A percentile compares a stretch with the other conserved stretches of the same genome.
These are phyloP conservation scores for Phymorhynchus buccinoides DNA, from an alignment of 1,140 invertebrate species.

Conservation along the genomic window DNA sequence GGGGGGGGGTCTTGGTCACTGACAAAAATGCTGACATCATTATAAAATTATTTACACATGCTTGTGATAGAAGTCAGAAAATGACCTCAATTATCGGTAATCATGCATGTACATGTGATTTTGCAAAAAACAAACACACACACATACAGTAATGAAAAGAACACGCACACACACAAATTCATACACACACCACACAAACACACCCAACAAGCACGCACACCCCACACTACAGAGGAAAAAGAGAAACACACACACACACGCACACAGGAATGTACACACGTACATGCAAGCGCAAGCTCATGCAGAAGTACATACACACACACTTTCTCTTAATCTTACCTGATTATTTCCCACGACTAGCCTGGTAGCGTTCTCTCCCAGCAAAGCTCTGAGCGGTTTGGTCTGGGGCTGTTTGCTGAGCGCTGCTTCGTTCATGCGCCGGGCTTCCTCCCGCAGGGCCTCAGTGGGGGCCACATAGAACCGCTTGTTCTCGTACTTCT, in stretches of 20 bases:
- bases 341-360: slow-evolving; percentile 55
- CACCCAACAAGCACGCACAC: too few relatives aligned
- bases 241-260: too few relatives aligned
- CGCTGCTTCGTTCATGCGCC: slow-evolving; percentile 65
- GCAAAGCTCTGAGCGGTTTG: slow-evolving; percentile 63
- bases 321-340: slow-evolving; percentile 45
- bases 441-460: slow-evolving; percentile 68
- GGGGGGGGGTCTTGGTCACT: background rate
- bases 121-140: background rate
- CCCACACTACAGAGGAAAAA: too few relatives aligned
- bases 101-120: too few relatives aligned
- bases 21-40: too few relatives aligned
- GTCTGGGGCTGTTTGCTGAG: slow-evolving; percentile 57
- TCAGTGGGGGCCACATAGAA: slow-evolving; percentile 74
- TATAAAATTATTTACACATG: too few relatives aligned
- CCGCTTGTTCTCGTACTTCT: slow-evolving; percentile 94
- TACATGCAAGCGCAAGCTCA: too few relatives aligned
- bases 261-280: background rate
- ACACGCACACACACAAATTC: background rate
- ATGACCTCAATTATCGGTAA: too few relatives aligned
- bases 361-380: slow-evolving; percentile 63
- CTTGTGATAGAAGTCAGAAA: too few relatives aligned
- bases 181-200: background rate
- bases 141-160: too few relatives aligned
- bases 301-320: slow-evolving; percentile 11